Evolutionary conservation across 1,140 invertebrate species (phyloP), one percentile per base, ranked within the genome.

Genomic region (Drosophila virilis): DNA sequence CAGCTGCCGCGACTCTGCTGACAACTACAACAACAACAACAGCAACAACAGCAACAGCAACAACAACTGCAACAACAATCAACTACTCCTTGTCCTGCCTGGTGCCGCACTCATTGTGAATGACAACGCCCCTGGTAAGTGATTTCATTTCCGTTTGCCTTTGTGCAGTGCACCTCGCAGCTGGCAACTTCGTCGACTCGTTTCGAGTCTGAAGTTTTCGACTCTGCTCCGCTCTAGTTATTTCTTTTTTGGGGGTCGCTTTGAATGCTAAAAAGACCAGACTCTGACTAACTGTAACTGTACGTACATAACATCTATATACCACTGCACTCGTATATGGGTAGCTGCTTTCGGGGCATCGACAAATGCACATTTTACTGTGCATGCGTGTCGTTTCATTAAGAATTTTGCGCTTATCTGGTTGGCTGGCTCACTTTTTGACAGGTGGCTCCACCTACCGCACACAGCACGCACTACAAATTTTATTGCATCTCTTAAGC

Each of bases 81-180:
- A 64, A 70, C 77, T 32, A 52, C 42, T 48, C 8, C 38, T 32
- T 50, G 58, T 71, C 61, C 48, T 60, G 70, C 55, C 65, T 42
- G 42, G 55, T 52, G 55, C 46, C 62, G 73, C 77, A 79, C 73
- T 85, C 86, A 86, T 89, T 90, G 78, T 85, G 86, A 90, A 90
- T 89, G 86, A 90, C 85, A 89, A 90, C 85, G 85, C 85, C 86
- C 80, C 84, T 80, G 81, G 80, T 89, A 89, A 86, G 85, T 89
- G 85, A 89, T 89, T 90, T 89, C 86, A 89, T 89, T 90, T 89
- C 85, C 84, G 78, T 84, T 85, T 55, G 65, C 70, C 77, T 77
- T 80, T 88, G 82, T 88, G 72, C 60, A 72, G 55, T 72, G 68
- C 77, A 73, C 35, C 83, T 88, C 78, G 78, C 78, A 66, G 17